phyloP scores from a whole-genome alignment of 2,888 invertebrate genomes.

The Metacarcinus magister region DNA sequence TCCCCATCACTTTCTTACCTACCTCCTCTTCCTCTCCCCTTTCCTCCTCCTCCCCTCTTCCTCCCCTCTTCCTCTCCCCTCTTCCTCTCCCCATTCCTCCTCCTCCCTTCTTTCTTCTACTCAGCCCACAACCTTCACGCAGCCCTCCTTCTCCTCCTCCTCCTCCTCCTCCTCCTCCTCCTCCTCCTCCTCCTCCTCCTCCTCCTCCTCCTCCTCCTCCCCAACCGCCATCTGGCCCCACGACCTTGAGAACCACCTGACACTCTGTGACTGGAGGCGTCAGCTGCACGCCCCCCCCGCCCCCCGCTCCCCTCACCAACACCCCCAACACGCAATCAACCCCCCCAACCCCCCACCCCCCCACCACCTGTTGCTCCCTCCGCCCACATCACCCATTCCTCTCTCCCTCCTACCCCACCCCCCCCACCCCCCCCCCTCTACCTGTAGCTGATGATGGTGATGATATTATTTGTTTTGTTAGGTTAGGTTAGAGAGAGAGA shows the following conservation, averaged over 20 bases:
- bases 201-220: not conserved
- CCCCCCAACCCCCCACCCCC: not conserved
- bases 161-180: not conserved
- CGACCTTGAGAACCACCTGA: not conserved
- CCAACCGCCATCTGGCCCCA: not conserved
- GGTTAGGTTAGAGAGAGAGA: constrained; percentile 1
- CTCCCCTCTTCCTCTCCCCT: not conserved
- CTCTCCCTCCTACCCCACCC: not conserved
- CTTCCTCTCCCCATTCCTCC: not conserved
- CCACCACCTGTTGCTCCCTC: not conserved
- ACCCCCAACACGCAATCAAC: not conserved
- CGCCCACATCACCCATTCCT: too few relatives aligned
- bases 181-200: not conserved
- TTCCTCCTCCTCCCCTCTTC: not conserved
- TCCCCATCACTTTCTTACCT: not conserved
- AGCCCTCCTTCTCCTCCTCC: not conserved
- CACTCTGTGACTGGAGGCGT: not conserved
- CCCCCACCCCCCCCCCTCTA: not conserved
- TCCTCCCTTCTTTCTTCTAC: not conserved
- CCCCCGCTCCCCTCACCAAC: not conserved
- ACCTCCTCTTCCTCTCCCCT: not conserved
- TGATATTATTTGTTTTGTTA: not conserved
- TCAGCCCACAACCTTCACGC: not conserved
- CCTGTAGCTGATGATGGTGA: not conserved
- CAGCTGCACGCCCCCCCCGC: not conserved